Evolutionary conservation across 92 coral and sea anemone genomes (phyloP), one percentile per base, ranked within the genome.

Genomic region (Bergia sp.): DNA sequence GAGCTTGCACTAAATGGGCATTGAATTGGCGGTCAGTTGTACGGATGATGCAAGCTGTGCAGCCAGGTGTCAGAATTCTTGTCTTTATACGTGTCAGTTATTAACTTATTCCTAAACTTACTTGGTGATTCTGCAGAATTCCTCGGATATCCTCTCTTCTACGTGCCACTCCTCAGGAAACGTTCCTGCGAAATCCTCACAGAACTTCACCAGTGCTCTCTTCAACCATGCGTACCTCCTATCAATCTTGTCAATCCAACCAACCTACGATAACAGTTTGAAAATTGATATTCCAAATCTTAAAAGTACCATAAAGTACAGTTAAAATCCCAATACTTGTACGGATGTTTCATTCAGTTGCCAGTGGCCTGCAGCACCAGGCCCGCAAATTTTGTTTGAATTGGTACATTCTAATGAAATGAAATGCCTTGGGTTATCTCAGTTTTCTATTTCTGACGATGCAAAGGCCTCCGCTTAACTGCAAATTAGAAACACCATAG

Each of bases 171-270:
- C 98, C 5, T 93, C 76, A 12, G 99, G 99, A 88, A 97, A 97
- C 0, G 98, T 97, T 53, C 98, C 99, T 9, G 94, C 94, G 71
- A 97, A 97, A 67, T 97, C 99, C 88, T 97, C 99, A 81, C 93
- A 94, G 86, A 94, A 97, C 74, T 97, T 97, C 10, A 97, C 98
- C 64, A 97, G 88, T 44, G 99, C 99, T 88, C 99, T 94, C 86
- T 97, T 97, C 16, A 97, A 91, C 99, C 99, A 97, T 1, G 99
- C 94, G 82, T 96, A 97, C 13, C 99, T 91, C 20, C 99, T 92
- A 80, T 97, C 99, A 67, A 97, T 96, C 87, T 97, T 97, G 80
- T 97, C 99, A 85, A 97, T 85, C 99, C 99, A 97, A 9, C 98
- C 98, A 89, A 97, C 99, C 99, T 97, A 86, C 7, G 71, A 73